Conservation (phyloP, 2,113 vertebrate genomes). For the Elephas maximus region DNA sequence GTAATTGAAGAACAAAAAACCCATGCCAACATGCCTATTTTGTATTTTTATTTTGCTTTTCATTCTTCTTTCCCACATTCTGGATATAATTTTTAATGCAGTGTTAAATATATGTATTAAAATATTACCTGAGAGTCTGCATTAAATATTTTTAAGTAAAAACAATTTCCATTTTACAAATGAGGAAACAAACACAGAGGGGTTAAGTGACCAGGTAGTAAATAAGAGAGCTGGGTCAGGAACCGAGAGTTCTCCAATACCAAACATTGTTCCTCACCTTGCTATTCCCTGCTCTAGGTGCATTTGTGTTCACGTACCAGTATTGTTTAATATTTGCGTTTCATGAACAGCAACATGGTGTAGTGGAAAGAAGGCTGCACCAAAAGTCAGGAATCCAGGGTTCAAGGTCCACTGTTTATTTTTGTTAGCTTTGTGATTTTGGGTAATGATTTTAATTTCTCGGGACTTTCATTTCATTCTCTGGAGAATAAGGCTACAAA, state of each 20-base stretch:
- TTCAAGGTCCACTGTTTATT: not conserved
- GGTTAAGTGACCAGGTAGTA: not conserved
- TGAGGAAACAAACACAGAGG: not conserved
- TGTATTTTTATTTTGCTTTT: slow-evolving; percentile 21
- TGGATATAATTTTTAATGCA: slow-evolving; percentile 1
- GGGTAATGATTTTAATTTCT: slow-evolving; percentile 14
- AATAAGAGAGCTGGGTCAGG: not conserved
- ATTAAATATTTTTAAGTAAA: not conserved
- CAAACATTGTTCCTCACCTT: too few relatives aligned
- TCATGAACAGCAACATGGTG: not conserved
- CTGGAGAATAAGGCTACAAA: not conserved
- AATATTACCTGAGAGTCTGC: not conserved
- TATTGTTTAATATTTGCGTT: not conserved
- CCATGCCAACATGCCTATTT: not conserved
- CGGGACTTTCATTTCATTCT: slow-evolving; percentile 6
- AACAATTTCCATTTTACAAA: not conserved
- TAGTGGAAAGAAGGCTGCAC: not conserved
- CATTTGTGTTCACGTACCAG: not conserved
- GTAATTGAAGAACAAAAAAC: not conserved
- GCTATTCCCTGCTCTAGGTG: not conserved
- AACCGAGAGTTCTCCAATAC: not conserved
- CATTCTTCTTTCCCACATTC: not conserved
- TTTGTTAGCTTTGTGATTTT: not conserved
- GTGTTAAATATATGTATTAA: not conserved
- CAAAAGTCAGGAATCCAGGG: not conserved